Percentiles rank a stretch among this genome's conserved stretches.
Conservation (phyloP, 2,797 vertebrate species). For the Melanitta fusca region DNA sequence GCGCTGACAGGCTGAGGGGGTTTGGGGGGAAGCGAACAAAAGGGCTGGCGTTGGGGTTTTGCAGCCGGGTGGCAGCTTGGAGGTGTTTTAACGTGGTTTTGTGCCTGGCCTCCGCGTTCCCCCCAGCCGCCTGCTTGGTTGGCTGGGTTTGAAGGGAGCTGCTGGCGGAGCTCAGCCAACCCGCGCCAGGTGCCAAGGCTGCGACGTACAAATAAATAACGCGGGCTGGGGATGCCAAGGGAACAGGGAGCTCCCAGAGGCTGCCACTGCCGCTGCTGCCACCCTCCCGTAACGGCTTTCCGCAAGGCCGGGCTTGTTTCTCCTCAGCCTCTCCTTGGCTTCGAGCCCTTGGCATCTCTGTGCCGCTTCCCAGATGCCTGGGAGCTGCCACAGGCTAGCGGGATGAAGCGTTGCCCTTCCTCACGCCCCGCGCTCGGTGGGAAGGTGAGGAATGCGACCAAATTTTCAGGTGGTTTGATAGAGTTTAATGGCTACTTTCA, state of each 20-base stretch:
- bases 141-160: conserved; percentile 73
- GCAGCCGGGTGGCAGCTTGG: too few species aligned
- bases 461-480: background rate
- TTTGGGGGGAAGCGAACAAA: too few species aligned
- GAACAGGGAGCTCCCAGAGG: background rate
- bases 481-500: background rate
- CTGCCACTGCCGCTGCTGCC: background rate
- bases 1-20: too few species aligned
- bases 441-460: background rate
- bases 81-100: background rate
- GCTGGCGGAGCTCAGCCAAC: conserved; percentile 63
- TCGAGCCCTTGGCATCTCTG: background rate
- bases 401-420: fast-evolving
- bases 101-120: background rate
- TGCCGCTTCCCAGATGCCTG: background rate
- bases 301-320: conserved; percentile 43
- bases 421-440: background rate
- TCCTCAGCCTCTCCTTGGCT: background rate
- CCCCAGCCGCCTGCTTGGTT: conserved; percentile 57
- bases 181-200: background rate
- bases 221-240: too few species aligned
- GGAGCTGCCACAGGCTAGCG: background rate
- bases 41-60: too few species aligned
- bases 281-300: background rate
- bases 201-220: background rate